These are phyloP conservation scores for Mesorhabditis belari DNA, from an alignment of 2,888 invertebrate genomes.

Conservation along the genomic window DNA sequence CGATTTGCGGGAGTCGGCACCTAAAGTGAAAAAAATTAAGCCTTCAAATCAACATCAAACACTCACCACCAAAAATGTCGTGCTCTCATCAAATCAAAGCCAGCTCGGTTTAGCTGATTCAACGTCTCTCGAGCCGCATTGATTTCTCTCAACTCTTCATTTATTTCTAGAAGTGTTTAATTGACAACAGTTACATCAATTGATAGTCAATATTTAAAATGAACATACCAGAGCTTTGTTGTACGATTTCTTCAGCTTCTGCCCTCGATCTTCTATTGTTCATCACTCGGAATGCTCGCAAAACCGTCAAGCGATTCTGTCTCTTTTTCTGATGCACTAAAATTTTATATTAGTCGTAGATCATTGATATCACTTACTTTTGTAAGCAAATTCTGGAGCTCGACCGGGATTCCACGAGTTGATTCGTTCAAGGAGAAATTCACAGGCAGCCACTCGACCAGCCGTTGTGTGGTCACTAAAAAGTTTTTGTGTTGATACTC, in stretches of 20 bases:
- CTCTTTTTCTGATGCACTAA: background rate
- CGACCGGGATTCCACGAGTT: background rate
- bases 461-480: background rate
- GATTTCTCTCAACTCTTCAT: background rate
- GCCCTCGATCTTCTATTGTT: background rate
- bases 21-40: background rate
- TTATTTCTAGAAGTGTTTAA: background rate
- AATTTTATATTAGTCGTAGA: too few relatives aligned
- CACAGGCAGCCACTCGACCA: background rate
- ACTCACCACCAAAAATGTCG: background rate
- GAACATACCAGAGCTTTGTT: background rate
- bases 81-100: background rate
- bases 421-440: background rate
- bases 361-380: background rate
- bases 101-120: background rate
- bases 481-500: background rate
- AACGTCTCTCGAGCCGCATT: background rate
- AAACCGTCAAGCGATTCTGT: background rate
- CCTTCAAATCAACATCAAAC: background rate
- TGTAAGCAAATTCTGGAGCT: background rate
- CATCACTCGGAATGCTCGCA: background rate
- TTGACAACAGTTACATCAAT: background rate
- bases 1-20: background rate
- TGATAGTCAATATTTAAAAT: background rate
- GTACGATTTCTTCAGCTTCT: background rate